These are phyloP conservation scores for Mimas tiliae DNA, from an alignment of 2,888 invertebrate species.

Conservation along the genomic window DNA sequence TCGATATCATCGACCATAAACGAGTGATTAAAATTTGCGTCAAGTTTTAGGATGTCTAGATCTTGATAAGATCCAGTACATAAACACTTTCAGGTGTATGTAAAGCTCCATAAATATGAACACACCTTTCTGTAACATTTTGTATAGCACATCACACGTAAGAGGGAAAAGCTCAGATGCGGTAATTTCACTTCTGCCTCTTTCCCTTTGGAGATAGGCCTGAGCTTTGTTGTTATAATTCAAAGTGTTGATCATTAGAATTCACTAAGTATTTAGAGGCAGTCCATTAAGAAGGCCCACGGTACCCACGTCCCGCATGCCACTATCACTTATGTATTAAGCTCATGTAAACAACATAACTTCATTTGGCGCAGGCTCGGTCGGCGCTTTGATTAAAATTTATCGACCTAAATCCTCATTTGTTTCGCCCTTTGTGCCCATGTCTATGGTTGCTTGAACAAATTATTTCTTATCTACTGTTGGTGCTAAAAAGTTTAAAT, in stretches of 20 bases:
- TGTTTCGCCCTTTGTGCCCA: slow-evolving; percentile 37
- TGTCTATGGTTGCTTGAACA: slow-evolving; percentile 37
- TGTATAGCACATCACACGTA: too few relatives aligned
- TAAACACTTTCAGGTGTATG: too few relatives aligned
- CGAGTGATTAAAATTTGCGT: too few relatives aligned
- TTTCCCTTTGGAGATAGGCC: too few relatives aligned
- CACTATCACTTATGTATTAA: slow-evolving; percentile 42
- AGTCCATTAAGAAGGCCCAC: slow-evolving; percentile 9
- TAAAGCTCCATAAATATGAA: too few relatives aligned
- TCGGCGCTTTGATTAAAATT: slow-evolving; percentile 60
- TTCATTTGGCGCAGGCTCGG: slow-evolving; percentile 53
- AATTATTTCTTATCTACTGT: slow-evolving; percentile 44
- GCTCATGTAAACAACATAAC: slow-evolving; percentile 56
- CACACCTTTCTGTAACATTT: too few relatives aligned
- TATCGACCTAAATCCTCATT: slow-evolving; percentile 64
- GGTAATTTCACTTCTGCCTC: neutral
- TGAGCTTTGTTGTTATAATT: neutral
- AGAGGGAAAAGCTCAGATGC: neutral
- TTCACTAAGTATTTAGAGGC: neutral
- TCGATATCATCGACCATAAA: too few relatives aligned
- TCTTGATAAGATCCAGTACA: too few relatives aligned
- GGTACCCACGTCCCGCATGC: slow-evolving; percentile 25
- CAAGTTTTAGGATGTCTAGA: too few relatives aligned
- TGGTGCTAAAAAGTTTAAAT: slow-evolving; percentile 30
- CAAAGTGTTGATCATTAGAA: neutral